phyloP scores from a whole-genome alignment of 1,140 invertebrate species.

The Drosophila obscura region DNA sequence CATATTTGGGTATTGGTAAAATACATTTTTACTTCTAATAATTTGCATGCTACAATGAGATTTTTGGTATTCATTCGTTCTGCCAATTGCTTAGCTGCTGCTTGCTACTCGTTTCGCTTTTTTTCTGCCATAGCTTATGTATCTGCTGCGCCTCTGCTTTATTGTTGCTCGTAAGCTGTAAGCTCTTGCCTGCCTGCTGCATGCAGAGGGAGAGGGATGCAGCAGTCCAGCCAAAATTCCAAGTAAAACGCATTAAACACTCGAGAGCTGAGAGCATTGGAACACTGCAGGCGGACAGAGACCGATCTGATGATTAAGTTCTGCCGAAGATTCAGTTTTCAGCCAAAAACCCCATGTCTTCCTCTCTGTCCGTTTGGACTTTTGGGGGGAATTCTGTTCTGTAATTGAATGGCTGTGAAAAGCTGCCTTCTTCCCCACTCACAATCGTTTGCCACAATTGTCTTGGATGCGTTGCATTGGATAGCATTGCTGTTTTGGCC shows the following conservation, averaged over 20 bases:
- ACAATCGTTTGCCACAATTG: too few relatives aligned
- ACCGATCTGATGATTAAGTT: constrained; percentile 68
- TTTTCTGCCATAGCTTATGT: neutral
- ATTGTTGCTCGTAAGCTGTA: constrained; percentile 27
- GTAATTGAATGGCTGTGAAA: too few relatives aligned
- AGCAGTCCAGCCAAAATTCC: constrained; percentile 49
- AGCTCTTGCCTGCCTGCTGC: neutral
- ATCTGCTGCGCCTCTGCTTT: constrained; percentile 2
- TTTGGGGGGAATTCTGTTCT: too few relatives aligned
- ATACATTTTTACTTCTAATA: too few relatives aligned
- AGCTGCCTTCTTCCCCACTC: too few relatives aligned
- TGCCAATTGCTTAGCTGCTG: constrained; percentile 5
- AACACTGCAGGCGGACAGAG: neutral
- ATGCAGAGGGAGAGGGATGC: constrained; percentile 26
- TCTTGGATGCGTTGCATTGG: too few relatives aligned
- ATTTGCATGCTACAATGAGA: too few relatives aligned
- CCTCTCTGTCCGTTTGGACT: too few relatives aligned
- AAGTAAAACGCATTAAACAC: constrained; percentile 57
- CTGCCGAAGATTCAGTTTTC: constrained; percentile 60
- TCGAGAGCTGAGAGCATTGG: constrained; percentile 1
- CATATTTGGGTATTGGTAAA: too few relatives aligned
- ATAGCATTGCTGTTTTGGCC: too few relatives aligned
- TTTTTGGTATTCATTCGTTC: too few relatives aligned
- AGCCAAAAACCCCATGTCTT: neutral
- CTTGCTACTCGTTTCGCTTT: too few relatives aligned